Conservation (phyloP, 2,888 invertebrate species). For the Rapana venosa region DNA sequence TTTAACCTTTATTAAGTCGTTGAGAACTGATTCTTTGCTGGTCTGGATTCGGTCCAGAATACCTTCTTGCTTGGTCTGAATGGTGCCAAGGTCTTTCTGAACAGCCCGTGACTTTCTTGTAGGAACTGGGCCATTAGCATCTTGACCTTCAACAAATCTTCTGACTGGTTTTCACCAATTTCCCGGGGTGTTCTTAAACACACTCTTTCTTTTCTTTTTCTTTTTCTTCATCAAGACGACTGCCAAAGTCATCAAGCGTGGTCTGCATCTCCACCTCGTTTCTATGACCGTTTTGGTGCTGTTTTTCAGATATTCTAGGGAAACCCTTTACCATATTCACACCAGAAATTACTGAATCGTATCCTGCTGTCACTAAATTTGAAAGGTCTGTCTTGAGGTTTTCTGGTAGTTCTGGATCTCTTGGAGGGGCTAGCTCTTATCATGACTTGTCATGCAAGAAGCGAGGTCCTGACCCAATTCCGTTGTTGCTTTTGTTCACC, state of each 20-base stretch:
- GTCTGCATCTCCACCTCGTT: not conserved
- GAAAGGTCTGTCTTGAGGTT: not conserved
- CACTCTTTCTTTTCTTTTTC: too few species aligned
- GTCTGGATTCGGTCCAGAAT: not conserved
- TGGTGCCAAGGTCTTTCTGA: not conserved
- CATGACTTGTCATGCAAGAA: not conserved
- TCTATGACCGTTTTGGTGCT: not conserved
- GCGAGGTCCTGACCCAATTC: not conserved
- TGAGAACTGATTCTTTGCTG: not conserved
- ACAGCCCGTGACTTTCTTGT: not conserved
- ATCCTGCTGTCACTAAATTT: not conserved
- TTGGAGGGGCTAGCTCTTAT: not conserved
- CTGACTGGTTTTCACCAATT: not conserved
- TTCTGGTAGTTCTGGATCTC: not conserved
- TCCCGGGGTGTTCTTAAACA: not conserved
- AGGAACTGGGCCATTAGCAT: not conserved
- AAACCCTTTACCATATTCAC: not conserved
- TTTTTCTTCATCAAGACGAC: not conserved
- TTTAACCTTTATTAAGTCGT: not conserved
- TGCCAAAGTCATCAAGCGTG: not conserved
- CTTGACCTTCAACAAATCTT: not conserved
- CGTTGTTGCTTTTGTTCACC: not conserved
- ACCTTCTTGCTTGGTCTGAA: not conserved
- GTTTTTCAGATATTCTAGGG: not conserved
- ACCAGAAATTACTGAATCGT: not conserved